A percentile compares a stretch with the other conserved stretches of the same genome.
phyloP scores from a whole-genome alignment of 2,797 vertebrate species.

The Staurois parvus region DNA sequence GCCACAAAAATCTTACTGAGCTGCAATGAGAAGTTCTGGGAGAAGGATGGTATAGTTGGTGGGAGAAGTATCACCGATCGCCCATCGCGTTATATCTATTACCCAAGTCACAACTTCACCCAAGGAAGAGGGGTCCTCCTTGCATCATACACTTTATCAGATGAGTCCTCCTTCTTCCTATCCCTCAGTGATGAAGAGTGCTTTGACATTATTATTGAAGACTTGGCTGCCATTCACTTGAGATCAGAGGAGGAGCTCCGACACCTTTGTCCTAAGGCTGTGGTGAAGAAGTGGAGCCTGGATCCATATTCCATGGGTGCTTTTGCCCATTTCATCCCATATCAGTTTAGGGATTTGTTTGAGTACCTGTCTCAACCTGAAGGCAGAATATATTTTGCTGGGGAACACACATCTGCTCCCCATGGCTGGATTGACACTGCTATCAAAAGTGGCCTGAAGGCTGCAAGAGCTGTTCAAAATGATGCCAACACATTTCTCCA shows the following conservation, averaged over 20 bases:
- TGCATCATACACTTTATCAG: conserved; percentile 67
- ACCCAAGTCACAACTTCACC: conserved; percentile 67
- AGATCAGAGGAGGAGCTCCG: conserved; percentile 58
- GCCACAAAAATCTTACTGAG: conserved; percentile 66
- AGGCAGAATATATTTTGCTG: conserved; percentile 66
- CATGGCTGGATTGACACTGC: conserved; percentile 69
- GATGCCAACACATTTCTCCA: conserved; percentile 6
- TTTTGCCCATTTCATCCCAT: conserved; percentile 66
- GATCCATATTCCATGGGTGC: conserved; percentile 64
- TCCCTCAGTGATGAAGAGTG: conserved; percentile 15
- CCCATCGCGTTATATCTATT: conserved; percentile 71
- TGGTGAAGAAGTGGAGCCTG: conserved; percentile 67
- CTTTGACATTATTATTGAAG: conserved; percentile 62
- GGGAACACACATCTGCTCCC: conserved; percentile 59
- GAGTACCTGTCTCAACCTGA: conserved; percentile 53
- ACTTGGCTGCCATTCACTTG: conserved; percentile 66
- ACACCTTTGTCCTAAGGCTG: conserved; percentile 28
- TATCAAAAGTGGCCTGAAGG: conserved; percentile 65
- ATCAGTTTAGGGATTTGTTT: conserved; percentile 66
- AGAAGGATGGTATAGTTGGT: conserved; percentile 64
- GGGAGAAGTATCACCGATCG: conserved; percentile 66
- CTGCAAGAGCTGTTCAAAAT: conserved; percentile 61
- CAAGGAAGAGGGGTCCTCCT: conserved; percentile 57
- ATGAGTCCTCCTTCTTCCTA: conserved; percentile 62
- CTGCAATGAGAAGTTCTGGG: conserved; percentile 69